Evolutionary conservation across 2,797 vertebrate genomes (phyloP).

Genomic region (Melanogrammus aeglefinus): DNA sequence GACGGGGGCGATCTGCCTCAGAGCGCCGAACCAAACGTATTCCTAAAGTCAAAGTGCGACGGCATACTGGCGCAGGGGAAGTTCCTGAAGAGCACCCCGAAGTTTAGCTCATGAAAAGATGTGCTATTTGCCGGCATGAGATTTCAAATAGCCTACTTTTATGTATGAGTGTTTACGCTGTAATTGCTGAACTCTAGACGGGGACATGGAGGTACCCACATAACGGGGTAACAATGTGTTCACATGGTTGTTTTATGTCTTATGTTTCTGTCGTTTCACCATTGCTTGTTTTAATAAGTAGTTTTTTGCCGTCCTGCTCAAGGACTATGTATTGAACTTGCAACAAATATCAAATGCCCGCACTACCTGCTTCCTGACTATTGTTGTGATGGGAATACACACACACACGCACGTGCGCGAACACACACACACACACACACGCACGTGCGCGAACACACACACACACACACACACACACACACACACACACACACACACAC

Average conservation of each 20-base stretch:
- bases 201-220: background rate
- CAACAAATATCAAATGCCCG: background rate
- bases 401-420: no score
- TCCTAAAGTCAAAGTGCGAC: background rate
- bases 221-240: background rate
- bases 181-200: background rate
- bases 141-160: background rate
- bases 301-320: background rate
- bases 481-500: background rate
- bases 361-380: background rate
- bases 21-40: conserved; percentile 32
- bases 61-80: background rate
- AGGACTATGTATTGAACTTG: background rate
- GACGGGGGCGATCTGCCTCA: conserved; percentile 39
- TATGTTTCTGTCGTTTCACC: background rate
- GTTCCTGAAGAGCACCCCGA: background rate
- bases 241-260: background rate
- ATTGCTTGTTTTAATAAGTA: background rate
- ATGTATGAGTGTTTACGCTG: background rate
- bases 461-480: no score
- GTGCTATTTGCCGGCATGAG: background rate
- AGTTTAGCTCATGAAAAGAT: background rate
- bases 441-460: no score
- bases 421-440: no score
- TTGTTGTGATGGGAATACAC: background rate